These are phyloP conservation scores for Bubo bubo DNA, from an alignment of 2,113 vertebrate genomes.

Conservation along the genomic window DNA sequence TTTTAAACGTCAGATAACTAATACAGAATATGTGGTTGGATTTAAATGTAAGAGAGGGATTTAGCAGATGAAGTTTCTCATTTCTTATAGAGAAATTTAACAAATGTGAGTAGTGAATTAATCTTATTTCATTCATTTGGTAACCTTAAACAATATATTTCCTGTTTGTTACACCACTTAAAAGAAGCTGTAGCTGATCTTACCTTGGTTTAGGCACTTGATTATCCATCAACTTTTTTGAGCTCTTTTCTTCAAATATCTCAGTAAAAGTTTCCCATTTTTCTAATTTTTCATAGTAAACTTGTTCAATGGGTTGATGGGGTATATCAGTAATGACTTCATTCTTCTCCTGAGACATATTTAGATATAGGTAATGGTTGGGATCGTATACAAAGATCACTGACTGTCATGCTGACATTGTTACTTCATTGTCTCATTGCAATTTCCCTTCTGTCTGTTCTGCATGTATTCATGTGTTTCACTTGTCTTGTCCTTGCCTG, in stretches of 20 bases:
- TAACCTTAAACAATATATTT: background rate
- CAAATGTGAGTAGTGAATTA: background rate
- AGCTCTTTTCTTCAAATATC: background rate
- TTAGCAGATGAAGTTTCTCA: background rate
- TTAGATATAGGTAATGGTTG: background rate
- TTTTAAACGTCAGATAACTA: background rate
- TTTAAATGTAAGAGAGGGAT: background rate
- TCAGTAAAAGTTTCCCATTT: background rate
- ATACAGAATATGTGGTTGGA: background rate
- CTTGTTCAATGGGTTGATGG: background rate
- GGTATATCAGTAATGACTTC: background rate
- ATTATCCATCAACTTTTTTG: background rate
- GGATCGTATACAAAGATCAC: background rate
- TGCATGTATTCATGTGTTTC: constrained; percentile 25
- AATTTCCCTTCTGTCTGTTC: constrained; percentile 10
- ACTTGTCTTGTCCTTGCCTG: constrained; percentile 34
- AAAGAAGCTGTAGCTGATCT: background rate
- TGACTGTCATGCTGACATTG: background rate
- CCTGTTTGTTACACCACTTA: background rate
- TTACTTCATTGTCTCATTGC: constrained; percentile 27
- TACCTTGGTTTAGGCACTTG: background rate
- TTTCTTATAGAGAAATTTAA: background rate
- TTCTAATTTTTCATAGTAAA: background rate
- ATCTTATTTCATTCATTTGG: background rate
- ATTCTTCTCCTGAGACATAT: background rate